Conservation (phyloP, 2,113 vertebrate species). For the Paedocypris sp. region DNA sequence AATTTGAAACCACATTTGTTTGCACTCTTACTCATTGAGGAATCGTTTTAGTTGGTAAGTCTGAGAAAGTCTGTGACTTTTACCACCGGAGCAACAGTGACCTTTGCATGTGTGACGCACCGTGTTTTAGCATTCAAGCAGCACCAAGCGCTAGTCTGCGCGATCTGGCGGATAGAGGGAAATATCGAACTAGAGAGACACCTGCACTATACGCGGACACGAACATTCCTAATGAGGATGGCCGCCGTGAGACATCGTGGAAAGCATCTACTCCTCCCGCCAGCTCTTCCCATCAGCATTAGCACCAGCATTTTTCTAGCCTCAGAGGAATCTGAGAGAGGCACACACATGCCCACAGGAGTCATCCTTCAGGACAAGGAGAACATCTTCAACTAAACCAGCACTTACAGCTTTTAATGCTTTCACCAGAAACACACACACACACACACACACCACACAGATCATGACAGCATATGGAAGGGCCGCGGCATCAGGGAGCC, state of each 20-base stretch:
- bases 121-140: not conserved
- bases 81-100: not conserved
- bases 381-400: not conserved
- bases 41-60: no score
- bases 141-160: not conserved
- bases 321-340: not conserved
- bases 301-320: not conserved
- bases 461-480: not conserved
- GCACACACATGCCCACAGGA: not conserved
- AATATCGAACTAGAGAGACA: not conserved
- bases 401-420: not conserved
- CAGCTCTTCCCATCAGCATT: not conserved
- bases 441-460: not conserved
- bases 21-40: not conserved
- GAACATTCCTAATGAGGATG: not conserved
- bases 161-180: not conserved
- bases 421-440: not conserved
- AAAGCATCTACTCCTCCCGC: not conserved
- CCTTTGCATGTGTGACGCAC: not conserved
- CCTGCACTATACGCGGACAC: not conserved
- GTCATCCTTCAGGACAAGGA: not conserved
- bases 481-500: not conserved
- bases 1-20: not conserved
- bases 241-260: not conserved
- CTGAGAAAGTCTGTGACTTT: no score